Conservation (phyloP, 2,113 vertebrate species). For the Brienomyrus brachyistius region DNA sequence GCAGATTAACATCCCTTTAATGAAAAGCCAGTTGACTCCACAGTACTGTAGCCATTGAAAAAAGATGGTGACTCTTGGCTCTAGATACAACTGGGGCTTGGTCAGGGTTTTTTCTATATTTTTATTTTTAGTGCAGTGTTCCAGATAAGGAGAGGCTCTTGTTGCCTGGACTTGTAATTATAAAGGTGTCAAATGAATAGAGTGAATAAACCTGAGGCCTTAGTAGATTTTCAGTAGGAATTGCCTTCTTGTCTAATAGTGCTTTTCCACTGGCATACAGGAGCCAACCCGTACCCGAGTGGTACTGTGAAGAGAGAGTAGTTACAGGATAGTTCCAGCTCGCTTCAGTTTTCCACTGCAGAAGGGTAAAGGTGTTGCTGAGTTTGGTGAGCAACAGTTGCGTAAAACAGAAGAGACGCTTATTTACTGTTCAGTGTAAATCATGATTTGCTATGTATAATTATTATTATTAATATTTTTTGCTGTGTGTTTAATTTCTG, state of each 20-base stretch:
- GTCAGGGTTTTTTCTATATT: neutral
- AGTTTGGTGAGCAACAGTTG: neutral
- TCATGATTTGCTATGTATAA: neutral
- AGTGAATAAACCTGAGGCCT: neutral
- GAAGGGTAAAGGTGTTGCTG: neutral
- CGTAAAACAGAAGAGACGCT: neutral
- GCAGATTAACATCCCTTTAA: conserved; percentile 1
- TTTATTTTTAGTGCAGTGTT: neutral
- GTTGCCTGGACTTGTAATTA: neutral
- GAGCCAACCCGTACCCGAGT: neutral
- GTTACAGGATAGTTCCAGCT: neutral
- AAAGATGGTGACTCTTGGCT: neutral
- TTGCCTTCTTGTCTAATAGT: neutral
- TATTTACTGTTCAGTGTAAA: neutral
- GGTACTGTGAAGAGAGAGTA: neutral
- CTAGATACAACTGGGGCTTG: neutral
- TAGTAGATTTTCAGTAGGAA: neutral
- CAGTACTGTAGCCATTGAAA: neutral
- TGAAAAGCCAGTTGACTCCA: neutral
- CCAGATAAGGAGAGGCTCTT: neutral
- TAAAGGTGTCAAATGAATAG: neutral
- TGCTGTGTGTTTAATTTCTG: neutral
- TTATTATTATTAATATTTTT: neutral
- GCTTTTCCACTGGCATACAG: neutral
- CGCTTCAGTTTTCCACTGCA: neutral